These are phyloP conservation scores for Palloptera scutellata DNA, from an alignment of 2,888 invertebrate genomes.

Conservation along the genomic window DNA sequence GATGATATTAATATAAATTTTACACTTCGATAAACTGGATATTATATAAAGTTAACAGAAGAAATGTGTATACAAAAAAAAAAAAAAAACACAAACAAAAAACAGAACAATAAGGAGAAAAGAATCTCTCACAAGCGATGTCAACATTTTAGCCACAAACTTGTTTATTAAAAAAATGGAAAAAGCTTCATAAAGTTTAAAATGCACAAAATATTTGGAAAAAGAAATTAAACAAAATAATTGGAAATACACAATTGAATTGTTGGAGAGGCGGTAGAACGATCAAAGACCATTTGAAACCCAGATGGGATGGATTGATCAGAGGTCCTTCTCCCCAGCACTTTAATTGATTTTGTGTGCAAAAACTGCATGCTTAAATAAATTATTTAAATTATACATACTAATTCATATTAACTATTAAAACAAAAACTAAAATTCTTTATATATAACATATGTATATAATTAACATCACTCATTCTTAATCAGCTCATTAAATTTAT, in stretches of 20 bases:
- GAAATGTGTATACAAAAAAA: conserved; percentile 19
- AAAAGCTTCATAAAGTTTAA: no score
- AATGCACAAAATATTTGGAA: no score
- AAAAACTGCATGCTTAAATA: conserved; percentile 1
- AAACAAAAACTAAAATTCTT: background rate
- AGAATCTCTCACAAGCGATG: conserved; percentile 58
- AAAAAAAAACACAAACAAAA: conserved; percentile 33
- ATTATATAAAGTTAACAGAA: background rate
- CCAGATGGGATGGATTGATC: background rate
- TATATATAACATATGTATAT: no score
- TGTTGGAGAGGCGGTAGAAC: background rate
- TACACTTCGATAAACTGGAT: background rate
- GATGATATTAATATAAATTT: background rate
- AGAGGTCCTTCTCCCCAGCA: no score
- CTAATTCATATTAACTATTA: background rate
- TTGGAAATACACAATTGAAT: background rate
- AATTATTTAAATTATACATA: background rate
- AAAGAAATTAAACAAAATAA: no score
- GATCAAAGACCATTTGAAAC: background rate
- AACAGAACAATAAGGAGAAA: conserved; percentile 31
- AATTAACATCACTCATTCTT: background rate
- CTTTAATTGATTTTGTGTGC: background rate
- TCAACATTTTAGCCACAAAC: conserved; percentile 62
- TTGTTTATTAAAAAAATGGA: conserved; percentile 32
- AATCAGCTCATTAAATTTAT: background rate